Evolutionary conservation across 2,888 invertebrate species (phyloP).

Genomic region (Chrysina gloriosa): DNA sequence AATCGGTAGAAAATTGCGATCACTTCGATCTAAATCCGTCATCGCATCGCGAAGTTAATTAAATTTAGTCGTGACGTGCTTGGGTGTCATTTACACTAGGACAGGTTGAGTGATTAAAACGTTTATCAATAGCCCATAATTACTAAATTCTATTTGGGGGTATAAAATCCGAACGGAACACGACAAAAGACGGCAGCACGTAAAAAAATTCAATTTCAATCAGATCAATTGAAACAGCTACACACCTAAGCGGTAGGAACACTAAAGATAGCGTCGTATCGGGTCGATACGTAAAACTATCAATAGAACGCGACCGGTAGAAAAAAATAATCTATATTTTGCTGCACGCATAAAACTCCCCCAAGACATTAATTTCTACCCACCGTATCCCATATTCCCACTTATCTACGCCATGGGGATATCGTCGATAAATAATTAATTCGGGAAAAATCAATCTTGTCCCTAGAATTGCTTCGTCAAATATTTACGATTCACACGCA

Average conservation of each 20-base stretch:
- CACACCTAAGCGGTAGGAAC: not conserved
- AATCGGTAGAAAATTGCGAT: too few species aligned
- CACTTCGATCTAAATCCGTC: too few species aligned
- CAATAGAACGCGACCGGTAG: not conserved
- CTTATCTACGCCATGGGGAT: conserved; percentile 7
- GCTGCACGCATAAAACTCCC: conserved; percentile 15
- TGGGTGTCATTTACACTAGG: too few species aligned
- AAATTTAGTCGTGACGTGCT: too few species aligned
- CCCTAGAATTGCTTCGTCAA: conserved; percentile 26
- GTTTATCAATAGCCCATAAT: too few species aligned
- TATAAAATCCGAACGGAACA: too few species aligned
- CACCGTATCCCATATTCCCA: not conserved
- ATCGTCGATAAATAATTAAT: conserved; percentile 31
- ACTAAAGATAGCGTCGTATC: not conserved
- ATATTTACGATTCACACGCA: conserved; percentile 31
- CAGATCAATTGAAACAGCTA: not conserved
- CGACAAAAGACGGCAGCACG: too few species aligned
- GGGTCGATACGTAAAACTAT: conserved; percentile 19
- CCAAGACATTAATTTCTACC: not conserved
- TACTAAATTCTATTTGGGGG: too few species aligned
- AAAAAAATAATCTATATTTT: conserved; percentile 13
- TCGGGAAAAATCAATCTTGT: conserved; percentile 27
- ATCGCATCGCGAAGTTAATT: too few species aligned
- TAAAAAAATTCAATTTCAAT: too few species aligned
- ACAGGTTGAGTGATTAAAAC: too few species aligned